Evolutionary conservation across 2,113 vertebrate species (phyloP), one percentile per base, ranked within the genome.

Genomic region (Festucalex cinctus): DNA sequence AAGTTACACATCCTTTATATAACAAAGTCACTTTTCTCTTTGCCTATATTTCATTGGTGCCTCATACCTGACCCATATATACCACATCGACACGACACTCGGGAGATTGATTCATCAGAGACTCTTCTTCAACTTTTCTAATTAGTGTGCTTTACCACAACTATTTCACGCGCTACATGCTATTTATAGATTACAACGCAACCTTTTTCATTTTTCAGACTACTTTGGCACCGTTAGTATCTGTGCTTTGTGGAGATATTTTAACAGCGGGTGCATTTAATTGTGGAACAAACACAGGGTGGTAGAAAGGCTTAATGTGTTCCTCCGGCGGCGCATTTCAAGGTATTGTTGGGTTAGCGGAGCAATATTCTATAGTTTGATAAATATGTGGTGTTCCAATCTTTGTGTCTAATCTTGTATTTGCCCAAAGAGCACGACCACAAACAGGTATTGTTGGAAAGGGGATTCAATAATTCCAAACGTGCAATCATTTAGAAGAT

Each of bases 41-140:
- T 66, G 58, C 59, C 44, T 46, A 71, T 83, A 56, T 77, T 66
- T 53, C 39, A 1, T 41, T 41, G 39, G 39, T 41, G 13, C 39
- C 49, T 80, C 56, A 46, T 67, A 81, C 61, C 49, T 84, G 85
- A 86, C 85, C 83, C 70, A 81, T 71, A 83, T 85, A 35, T 63
- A 65, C 13, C 28, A 32, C 13, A 48, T 60, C 44, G 57, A 61
- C 56, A 70, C 19, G 28, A 32, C 39, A 64, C 70, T 49, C 9
- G 3, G 66, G 60, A 69, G 74, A 80, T 9, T 57, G 73, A 78
- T 68, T 66, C 80, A 79, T 76, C 17, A 24, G 76, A 80, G 81
- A 75, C 8, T 35, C 65, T 26, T 46, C 63, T 75, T 66, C 64
- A 78, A 41, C n/a, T 6, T 36, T 57, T 63, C 66, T 84, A 78